Conservation (phyloP, 2,888 invertebrate species). For the Sarcophaga carnaria region DNA sequence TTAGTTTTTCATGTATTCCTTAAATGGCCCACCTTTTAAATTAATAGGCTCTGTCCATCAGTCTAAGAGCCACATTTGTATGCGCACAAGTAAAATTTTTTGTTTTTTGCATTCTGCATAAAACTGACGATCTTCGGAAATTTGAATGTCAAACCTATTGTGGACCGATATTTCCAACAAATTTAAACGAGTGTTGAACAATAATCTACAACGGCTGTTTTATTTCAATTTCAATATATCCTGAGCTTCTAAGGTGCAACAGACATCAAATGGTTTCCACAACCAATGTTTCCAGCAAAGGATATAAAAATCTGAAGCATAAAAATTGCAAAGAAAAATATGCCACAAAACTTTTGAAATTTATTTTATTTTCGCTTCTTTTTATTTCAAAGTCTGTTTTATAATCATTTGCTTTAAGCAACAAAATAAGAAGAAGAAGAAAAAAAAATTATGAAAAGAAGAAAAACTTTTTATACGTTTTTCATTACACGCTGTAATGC, state of each 20-base stretch:
- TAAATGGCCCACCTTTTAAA: not conserved
- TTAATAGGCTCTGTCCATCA: too few species aligned
- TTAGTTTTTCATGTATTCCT: not conserved
- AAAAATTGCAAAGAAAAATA: not conserved
- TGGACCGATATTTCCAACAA: too few species aligned
- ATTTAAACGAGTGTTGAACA: too few species aligned
- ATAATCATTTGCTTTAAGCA: conserved; percentile 20
- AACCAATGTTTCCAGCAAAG: not conserved
- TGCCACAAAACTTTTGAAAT: conserved; percentile 22
- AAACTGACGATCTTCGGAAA: too few species aligned
- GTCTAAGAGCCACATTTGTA: fast-evolving
- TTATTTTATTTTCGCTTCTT: conserved; percentile 12
- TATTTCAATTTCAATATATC: too few species aligned
- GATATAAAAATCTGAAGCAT: not conserved
- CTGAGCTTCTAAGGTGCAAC: too few species aligned
- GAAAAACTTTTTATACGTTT: conserved; percentile 15
- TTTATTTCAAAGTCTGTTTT: not conserved
- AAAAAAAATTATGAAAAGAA: conserved; percentile 13
- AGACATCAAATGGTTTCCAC: too few species aligned
- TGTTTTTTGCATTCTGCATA: too few species aligned
- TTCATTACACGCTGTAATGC: conserved; percentile 16
- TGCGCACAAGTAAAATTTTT: too few species aligned
- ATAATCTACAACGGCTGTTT: too few species aligned
- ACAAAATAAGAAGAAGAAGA: not conserved
- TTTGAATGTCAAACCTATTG: too few species aligned